Evolutionary conservation across 2,797 vertebrate species (phyloP), one percentile per base, ranked within the genome.

Genomic region (Hippoglossus hippoglossus): DNA sequence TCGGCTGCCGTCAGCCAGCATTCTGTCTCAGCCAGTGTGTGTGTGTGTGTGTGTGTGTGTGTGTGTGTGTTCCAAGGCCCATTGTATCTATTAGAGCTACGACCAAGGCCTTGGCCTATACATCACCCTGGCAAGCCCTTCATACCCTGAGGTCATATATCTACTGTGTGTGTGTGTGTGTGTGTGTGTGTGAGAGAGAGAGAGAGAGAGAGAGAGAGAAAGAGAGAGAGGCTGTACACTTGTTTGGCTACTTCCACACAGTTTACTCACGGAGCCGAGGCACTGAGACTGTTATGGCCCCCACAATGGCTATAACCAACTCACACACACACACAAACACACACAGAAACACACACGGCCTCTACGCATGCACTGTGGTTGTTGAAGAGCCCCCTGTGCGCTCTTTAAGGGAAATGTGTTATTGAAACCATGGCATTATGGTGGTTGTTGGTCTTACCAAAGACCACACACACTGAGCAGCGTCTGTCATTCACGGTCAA

Each of bases 41-140:
- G 26, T 41, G 50, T 58, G 54, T 41, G 13, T 57, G 64, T 71
- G 51, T 75, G n/a, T 24, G 49, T 36, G 58, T 49, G 21, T 26
- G 53, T 46, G 59, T 46, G 19, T 61, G 24, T 31, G 39, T 56
- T 71, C 56, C 84, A 84, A 82, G 83, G 79, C 79, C 79, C 82
- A 55, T 79, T 80, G 80, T 88, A 82, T 80, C 84, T 81, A 25
- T 71, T 83, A 84, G 81, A 91, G 86, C 85, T 91, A 89, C 86
- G 85, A 60, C 67, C 25, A 19, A 74, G 83, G 69, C 68, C 75
- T 81, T 88, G 87, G 73, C 70, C 83, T 85, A 92, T 93, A 83
- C 83, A 91, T 92, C 89, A 91, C 71, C 60, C 21, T 51, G 69
- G 22, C 72, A 54, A 60, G 63, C 83, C 82, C 81, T 71, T 89